phyloP scores from a whole-genome alignment of 1,140 invertebrate genomes.

The Meloidogyne exigua region DNA sequence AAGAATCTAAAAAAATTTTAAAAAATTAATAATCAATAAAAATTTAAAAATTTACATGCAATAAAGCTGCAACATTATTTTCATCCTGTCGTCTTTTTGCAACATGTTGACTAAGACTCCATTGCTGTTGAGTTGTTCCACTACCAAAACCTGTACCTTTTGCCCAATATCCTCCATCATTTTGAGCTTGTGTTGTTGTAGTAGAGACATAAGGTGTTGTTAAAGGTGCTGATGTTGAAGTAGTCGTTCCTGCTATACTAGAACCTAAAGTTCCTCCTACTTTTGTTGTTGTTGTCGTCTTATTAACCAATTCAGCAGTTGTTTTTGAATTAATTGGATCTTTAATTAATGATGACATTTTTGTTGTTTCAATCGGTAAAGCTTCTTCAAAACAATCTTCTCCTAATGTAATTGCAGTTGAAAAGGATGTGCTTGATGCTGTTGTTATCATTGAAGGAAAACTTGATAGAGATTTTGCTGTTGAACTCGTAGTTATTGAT shows the following conservation, averaged over 20 bases:
- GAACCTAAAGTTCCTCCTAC: no score
- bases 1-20: slow-evolving; percentile 20
- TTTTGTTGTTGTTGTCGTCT: neutral
- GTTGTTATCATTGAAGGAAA: neutral
- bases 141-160: slow-evolving; percentile 90
- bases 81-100: slow-evolving; percentile 82
- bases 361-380: neutral
- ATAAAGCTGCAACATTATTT: slow-evolving; percentile 81
- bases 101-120: slow-evolving; percentile 91
- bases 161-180: slow-evolving; percentile 71
- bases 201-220: neutral
- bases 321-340: no score
- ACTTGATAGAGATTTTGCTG: neutral
- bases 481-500: neutral
- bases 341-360: no score
- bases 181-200: slow-evolving; percentile 10
- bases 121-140: slow-evolving; percentile 85
- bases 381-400: neutral
- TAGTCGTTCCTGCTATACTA: neutral
- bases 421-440: neutral
- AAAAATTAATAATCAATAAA: slow-evolving; percentile 31
- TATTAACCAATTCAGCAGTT: neutral
- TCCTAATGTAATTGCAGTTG: neutral
- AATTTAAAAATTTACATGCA: slow-evolving; percentile 69
- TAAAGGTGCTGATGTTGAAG: neutral